These are phyloP conservation scores for Stenolophus ochropezus DNA, from an alignment of 2,888 invertebrate species.

Conservation along the genomic window DNA sequence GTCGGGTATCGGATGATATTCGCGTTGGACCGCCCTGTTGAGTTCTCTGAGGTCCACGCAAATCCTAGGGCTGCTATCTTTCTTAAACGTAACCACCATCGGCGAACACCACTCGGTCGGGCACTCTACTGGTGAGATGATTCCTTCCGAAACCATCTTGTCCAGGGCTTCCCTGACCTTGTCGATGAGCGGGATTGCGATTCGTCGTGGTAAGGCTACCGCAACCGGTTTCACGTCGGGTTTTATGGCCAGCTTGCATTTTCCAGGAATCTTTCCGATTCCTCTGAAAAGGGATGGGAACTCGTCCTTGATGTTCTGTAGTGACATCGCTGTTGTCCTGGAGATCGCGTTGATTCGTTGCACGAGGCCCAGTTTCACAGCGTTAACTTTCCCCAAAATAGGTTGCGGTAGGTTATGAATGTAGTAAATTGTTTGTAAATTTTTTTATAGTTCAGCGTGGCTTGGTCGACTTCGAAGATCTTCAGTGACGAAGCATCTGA, in stretches of 20 bases:
- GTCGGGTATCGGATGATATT: not conserved
- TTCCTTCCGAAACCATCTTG: constrained; percentile 1
- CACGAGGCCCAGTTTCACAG: not conserved
- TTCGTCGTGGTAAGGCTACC: not conserved
- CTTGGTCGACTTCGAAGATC: not conserved
- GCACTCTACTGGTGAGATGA: constrained; percentile 58
- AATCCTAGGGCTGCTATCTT: not conserved
- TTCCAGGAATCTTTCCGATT: constrained; percentile 3
- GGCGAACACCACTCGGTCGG: constrained; percentile 55
- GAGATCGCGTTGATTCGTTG: not conserved
- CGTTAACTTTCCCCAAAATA: not conserved
- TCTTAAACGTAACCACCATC: no score
- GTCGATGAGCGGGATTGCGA: not conserved
- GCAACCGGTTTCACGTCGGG: not conserved
- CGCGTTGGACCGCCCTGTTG: constrained; percentile 5
- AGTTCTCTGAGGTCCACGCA: no score
- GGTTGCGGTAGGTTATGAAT: not conserved
- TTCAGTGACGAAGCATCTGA: no score
- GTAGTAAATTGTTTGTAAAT: not conserved
- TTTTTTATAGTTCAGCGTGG: not conserved
- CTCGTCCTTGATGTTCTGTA: not conserved
- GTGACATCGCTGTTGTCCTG: not conserved
- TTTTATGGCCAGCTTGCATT: not conserved
- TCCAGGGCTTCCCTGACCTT: not conserved
- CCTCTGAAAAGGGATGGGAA: not conserved